Conservation (phyloP, 2,888 invertebrate genomes). For the Drosophila kuntzei region DNA sequence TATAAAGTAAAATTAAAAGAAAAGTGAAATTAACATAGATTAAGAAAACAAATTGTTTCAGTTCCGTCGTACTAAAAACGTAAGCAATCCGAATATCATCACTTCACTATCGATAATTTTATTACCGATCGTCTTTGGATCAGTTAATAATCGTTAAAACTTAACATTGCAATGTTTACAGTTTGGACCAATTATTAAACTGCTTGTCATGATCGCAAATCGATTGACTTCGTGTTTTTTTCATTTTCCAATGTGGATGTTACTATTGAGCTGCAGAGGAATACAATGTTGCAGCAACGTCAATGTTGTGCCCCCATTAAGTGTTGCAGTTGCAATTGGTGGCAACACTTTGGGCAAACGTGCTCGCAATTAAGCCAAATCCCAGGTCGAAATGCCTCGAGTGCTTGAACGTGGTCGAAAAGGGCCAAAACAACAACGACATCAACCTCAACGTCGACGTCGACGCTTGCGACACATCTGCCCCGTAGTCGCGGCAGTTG, state of each 20-base stretch:
- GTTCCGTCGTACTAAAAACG: too few species aligned
- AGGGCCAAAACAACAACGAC: slow-evolving; percentile 21
- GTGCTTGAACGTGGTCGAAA: slow-evolving; percentile 25
- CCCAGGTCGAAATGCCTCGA: slow-evolving; percentile 39
- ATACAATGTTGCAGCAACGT: slow-evolving; percentile 11
- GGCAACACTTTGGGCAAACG: slow-evolving; percentile 57
- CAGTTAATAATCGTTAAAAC: not conserved
- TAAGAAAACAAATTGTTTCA: too few species aligned
- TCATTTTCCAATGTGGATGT: slow-evolving; percentile 24
- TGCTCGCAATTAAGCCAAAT: slow-evolving; percentile 52
- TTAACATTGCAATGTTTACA: slow-evolving; percentile 7
- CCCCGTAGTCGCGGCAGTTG: slow-evolving; percentile 9
- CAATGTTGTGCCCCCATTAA: slow-evolving; percentile 47
- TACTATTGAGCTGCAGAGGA: slow-evolving; percentile 16
- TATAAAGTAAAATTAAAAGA: too few species aligned
- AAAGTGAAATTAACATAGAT: too few species aligned
- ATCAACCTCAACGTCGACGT: not conserved
- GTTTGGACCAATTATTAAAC: slow-evolving; percentile 22
- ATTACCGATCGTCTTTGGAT: not conserved
- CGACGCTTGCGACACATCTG: slow-evolving; percentile 48
- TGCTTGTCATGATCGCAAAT: slow-evolving; percentile 10
- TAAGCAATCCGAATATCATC: not conserved
- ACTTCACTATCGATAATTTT: not conserved
- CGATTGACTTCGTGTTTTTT: slow-evolving; percentile 41
- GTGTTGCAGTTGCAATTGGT: slow-evolving; percentile 74